Percentiles rank a stretch among this genome's conserved stretches.
These are phyloP conservation scores for Acanthornis magna DNA, from an alignment of 2,797 vertebrate genomes.

Conservation along the genomic window DNA sequence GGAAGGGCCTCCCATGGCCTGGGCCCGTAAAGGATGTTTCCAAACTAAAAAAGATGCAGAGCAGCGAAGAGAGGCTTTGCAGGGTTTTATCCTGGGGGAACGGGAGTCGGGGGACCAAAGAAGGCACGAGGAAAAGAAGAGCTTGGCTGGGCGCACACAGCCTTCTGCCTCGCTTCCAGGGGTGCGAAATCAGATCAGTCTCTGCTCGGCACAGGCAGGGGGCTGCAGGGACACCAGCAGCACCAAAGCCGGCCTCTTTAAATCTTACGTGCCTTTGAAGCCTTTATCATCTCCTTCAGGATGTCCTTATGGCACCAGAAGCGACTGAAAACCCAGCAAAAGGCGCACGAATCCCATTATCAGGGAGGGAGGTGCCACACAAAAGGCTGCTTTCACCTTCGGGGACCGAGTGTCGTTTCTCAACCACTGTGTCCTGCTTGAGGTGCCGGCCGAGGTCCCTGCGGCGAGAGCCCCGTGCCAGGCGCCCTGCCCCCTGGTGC, in stretches of 20 bases:
- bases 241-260: not conserved
- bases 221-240: not conserved
- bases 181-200: not conserved
- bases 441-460: not conserved
- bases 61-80: fast-evolving
- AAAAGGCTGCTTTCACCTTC: not conserved
- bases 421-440: fast-evolving
- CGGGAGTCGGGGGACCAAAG: not conserved
- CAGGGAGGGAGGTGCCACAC: not conserved
- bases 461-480: not conserved
- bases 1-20: not conserved
- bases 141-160: not conserved
- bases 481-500: not conserved
- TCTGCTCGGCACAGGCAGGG: not conserved
- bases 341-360: fast-evolving
- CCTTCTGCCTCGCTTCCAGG: not conserved
- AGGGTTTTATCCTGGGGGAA: not conserved
- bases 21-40: not conserved
- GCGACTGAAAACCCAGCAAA: not conserved
- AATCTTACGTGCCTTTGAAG: not conserved
- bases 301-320: not conserved
- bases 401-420: not conserved
- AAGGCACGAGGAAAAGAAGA: too few species aligned
- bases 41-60: fast-evolving
- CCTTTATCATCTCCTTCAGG: not conserved